phyloP scores from a whole-genome alignment of 2,888 invertebrate genomes.

The Ectemnius lituratus region DNA sequence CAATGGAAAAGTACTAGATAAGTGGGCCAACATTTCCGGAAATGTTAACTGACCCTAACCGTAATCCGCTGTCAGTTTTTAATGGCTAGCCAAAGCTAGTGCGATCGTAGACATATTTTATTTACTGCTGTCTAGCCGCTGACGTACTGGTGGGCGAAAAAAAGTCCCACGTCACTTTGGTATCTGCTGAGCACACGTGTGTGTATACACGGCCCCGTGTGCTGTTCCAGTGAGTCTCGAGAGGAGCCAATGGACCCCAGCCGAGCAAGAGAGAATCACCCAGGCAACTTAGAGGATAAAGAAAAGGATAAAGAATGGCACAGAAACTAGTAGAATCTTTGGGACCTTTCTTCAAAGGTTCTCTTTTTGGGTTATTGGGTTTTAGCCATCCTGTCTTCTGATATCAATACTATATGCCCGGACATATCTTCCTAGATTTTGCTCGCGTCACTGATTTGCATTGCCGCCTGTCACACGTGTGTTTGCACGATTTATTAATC shows the following conservation, averaged over 20 bases:
- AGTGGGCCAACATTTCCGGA: no score
- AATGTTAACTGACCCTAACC: constrained; percentile 4
- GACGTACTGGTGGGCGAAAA: background rate
- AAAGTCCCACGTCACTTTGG: background rate
- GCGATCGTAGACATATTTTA: background rate
- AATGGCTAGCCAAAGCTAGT: background rate
- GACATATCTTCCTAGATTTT: no score
- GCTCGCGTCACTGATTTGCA: no score
- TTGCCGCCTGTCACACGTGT: no score
- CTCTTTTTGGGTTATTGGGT: no score
- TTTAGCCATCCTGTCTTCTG: no score
- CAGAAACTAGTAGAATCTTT: background rate
- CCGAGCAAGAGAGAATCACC: background rate
- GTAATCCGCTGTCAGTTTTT: constrained; percentile 9
- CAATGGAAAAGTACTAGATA: no score
- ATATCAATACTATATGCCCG: no score
- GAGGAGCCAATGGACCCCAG: constrained; percentile 8
- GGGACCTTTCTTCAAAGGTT: no score
- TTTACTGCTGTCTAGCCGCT: background rate
- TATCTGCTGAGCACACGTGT: no score
- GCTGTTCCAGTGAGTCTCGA: background rate
- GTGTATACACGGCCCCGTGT: constrained; percentile 1
- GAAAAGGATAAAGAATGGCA: background rate
- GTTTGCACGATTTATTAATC: no score
- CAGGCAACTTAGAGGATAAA: background rate